Evolutionary conservation across 2,113 vertebrate genomes (phyloP).

Genomic region (Datnioides undecimradiatus): DNA sequence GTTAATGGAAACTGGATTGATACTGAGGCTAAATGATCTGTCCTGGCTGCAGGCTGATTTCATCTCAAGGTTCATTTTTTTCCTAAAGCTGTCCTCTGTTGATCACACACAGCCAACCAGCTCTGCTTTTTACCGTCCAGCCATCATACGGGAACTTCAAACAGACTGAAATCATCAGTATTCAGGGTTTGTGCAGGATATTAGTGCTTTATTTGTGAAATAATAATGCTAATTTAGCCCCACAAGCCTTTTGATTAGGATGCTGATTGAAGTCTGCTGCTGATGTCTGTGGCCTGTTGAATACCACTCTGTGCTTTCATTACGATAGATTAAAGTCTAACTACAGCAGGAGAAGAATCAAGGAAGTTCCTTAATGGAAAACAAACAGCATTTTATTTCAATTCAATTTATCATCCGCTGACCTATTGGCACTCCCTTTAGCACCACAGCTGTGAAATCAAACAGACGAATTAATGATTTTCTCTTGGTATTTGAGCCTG

Average conservation of each 20-base stretch:
- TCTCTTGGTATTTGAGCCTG: too few relatives aligned
- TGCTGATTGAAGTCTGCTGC: constrained; percentile 27
- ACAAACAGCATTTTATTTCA: constrained; percentile 12
- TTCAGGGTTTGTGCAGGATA: constrained; percentile 15
- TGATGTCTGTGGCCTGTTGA: constrained; percentile 13
- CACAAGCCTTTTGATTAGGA: constrained; percentile 38
- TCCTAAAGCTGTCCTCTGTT: neutral
- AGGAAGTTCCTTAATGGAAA: constrained; percentile 21
- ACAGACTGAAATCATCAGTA: constrained; percentile 24
- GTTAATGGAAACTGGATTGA: constrained; percentile 53
- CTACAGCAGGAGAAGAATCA: constrained; percentile 18
- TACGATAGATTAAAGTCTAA: constrained; percentile 16
- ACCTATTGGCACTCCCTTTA: constrained; percentile 25
- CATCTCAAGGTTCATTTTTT: constrained; percentile 40
- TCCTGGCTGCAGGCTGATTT: constrained; percentile 56
- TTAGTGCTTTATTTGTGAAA: constrained; percentile 14
- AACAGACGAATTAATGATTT: neutral
- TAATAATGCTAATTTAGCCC: constrained; percentile 26
- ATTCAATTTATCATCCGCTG: too few relatives aligned
- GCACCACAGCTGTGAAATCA: neutral
- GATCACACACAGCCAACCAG: constrained; percentile 29
- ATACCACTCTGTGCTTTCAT: constrained; percentile 1
- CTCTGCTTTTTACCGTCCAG: neutral
- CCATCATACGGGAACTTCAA: neutral
- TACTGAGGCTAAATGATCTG: constrained; percentile 56